Evolutionary conservation across 2,888 invertebrate genomes (phyloP), one percentile per base, ranked within the genome.

Genomic region (Sabatieria punctata): DNA sequence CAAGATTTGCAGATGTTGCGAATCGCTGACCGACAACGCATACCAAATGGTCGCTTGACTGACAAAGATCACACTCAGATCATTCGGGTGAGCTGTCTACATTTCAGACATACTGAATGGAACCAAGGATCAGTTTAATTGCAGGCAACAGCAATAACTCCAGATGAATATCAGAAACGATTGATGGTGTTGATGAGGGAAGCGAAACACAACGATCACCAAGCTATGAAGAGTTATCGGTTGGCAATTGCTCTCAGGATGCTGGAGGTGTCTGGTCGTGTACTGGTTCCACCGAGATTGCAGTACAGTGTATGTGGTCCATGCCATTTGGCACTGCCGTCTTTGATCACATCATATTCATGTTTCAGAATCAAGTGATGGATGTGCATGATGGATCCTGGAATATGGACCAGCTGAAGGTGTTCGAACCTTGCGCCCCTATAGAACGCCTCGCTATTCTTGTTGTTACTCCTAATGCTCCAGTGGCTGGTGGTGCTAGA

Each of bases 211-310:
- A 41, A 27, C 13, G 4, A n/a, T 4, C 18, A 41, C 21, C 26
- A 18, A 6, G 21, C 27, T 2, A 4, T 26, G 30, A 18, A 41
- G 19, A 2, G 19, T 4, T 4, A 30, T 15, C 11, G 15, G 4
- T 18, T 41, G 18, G 4, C 18, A n/a, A 21, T 30, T 22, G 25
- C 4, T 8, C 19, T 41, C 30, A 15, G 15, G n/a, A 23, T 35
- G n/a, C 21, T 33, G 15, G 35, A 36, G 8, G 35, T 35, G 22
- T 4, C 19, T 2, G 43, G 43, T 2, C 22, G 35, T 3, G 36
- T 43, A n/a, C 43, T 43, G 21, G 19, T 22, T n/a, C 35, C 43
- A 23, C 43, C 43, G 15, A 15, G 18, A 4, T 15, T 43, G n/a
- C 43, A 35, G 35, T 43, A 43, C 23, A 11, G 23, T 18, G 43